Base-by-base conservation (phyloP, 1,140 invertebrate species). In the Polypedilum vanderplanki region DNA sequence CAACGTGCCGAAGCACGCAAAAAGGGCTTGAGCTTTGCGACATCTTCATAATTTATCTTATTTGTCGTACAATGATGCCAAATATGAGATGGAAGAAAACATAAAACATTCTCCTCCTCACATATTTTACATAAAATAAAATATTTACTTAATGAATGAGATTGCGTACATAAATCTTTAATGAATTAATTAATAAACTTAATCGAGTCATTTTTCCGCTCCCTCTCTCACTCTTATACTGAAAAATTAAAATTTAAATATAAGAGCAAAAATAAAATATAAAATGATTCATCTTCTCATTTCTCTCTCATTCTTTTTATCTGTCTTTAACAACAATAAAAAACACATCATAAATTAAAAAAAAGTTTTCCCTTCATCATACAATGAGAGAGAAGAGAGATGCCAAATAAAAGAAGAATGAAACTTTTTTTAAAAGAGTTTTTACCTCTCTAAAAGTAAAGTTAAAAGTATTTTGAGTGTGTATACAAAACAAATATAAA, bases 371-470 rank as follows among this genome's bases (percentile, higher is more conserved):
- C 65, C 2, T 20, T 70, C 17, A 10, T 20, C 65, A 15, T 57
- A n/a, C 12, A 12, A 57, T n/a, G 12, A n/a, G 46, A 57, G 24
- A 33, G 24, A n/a, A 57, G 24, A 33, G 24, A n/a, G 46, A 57
- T 57, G 46, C 46, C 46, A 57, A 57, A 57, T 10, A 57, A 15
- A 57, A 57, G 46, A 57, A 57, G 46, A 57, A 57, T n/a, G n/a
- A 12, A 57, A 57, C n/a, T 57, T 57, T 57, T 57, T 57, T 57
- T 57, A 15, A 20, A 70, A 70, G 65, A 70, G 65, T 70, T 5
- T 70, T 70, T 70, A 70, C 65, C 65, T 70, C 65, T 70, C 65
- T 70, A 70, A 70, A 70, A 22, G 65, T 70, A 70, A 70, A 70
- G 12, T 57, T 57, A 12, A 15, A 57, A 33, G 24, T 33, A 33